phyloP scores from a whole-genome alignment of 2,797 vertebrate genomes.

The Epinephelus malabaricus region DNA sequence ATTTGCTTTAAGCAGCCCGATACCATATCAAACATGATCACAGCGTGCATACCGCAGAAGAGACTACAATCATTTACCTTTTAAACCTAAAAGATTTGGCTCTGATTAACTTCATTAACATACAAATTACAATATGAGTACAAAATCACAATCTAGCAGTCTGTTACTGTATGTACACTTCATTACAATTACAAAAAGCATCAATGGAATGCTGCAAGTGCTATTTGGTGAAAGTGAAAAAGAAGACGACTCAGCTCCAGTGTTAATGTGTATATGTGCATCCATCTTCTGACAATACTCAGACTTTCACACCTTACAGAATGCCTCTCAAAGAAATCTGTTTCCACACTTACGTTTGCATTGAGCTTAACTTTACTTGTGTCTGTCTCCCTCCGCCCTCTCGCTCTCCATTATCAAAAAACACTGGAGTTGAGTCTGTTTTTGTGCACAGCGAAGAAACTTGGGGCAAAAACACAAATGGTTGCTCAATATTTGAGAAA shows the following conservation, averaged over 20 bases:
- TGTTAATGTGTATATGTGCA: conserved; percentile 15
- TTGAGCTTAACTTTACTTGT: conserved; percentile 62
- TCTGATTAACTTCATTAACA: conserved; percentile 39
- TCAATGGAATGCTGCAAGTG: conserved; percentile 50
- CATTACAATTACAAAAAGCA: conserved; percentile 42
- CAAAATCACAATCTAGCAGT: conserved; percentile 56
- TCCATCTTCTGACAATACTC: conserved; percentile 58
- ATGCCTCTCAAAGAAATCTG: conserved; percentile 22
- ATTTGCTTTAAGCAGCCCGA: conserved; percentile 5
- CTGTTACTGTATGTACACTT: conserved; percentile 54
- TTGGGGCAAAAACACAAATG: conserved; percentile 24
- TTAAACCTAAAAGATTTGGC: conserved; percentile 37
- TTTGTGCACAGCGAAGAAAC: conserved; percentile 61
- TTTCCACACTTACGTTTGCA: conserved; percentile 64
- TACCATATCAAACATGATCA: conserved; percentile 26
- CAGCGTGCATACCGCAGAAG: conserved; percentile 5
- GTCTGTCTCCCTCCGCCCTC: conserved; percentile 49
- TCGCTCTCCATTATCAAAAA: background rate
- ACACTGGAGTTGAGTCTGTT: conserved; percentile 66
- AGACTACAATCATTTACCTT: conserved; percentile 42
- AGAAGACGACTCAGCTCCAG: conserved; percentile 62
- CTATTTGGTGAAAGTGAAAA: conserved; percentile 53
- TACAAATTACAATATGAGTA: conserved; percentile 55
- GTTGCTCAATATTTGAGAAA: conserved; percentile 52
- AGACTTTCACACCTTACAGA: conserved; percentile 53